Evolutionary conservation across 2,797 vertebrate genomes (phyloP), one percentile per base, ranked within the genome.

Genomic region (Xerus rutilus): DNA sequence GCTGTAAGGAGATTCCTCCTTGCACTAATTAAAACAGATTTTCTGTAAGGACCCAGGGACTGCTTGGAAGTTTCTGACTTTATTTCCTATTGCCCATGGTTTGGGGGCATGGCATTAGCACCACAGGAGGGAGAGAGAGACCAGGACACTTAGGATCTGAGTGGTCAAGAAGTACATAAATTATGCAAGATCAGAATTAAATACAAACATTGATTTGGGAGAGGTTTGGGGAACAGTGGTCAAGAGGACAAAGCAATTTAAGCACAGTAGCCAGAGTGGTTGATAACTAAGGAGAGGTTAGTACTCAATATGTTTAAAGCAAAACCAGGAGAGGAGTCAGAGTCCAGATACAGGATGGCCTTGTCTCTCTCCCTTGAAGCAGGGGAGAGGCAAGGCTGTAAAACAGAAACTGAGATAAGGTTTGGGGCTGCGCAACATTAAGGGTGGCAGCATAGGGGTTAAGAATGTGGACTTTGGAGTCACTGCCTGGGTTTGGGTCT

Each of bases 391-490:
- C 10, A 11, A 77, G 67, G 52, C 10, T 59, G 15, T 91, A 77
- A 87, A 96, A 59, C n/a, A 28, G n/a, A 25, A 57, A 45, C 28
- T 25, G 77, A 96, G 95, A 97, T 96, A 96, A 96, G 81, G 43
- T 62, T 12, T 5, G 23, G 79, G 21, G 2, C 54, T 54, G 49
- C 73, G 83, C 90, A 82, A 94, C 57, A 65, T 90, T 64, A 52
- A 5, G 12, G 81, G 67, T 70, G 69, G 79, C 52, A 39, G 72
- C 49, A 4, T n/a, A 25, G 79, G 45, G 30, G 32, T 87, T 91
- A 79, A 77, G 21, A 57, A 20, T 45, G 7, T 64, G 81, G 73
- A 95, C 96, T 95, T 97, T 87, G 91, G 81, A 96, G 84, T 93
- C 64, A 1, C 9, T 73, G 72, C 12, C 23, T 69, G 72, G n/a